Conservation (phyloP, 2,797 vertebrate species). For the Protonibea diacanthus region DNA sequence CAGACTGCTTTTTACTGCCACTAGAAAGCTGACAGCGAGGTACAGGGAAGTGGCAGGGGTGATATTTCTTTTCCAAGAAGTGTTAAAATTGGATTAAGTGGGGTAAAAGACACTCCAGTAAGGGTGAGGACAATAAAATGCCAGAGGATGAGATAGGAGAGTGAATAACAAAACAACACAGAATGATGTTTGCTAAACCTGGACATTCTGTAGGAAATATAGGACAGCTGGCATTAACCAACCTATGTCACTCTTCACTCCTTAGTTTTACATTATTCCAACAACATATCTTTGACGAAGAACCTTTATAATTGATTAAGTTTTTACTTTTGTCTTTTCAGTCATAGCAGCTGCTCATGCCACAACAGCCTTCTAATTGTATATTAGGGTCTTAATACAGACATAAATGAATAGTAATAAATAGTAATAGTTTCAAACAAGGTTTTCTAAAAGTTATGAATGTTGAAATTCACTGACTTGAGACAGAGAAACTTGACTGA, state of each 20-base stretch:
- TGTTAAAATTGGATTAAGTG: slow-evolving; percentile 53
- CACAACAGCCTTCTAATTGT: too few species aligned
- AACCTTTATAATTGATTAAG: not conserved
- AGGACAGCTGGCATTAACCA: not conserved
- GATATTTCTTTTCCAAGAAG: slow-evolving; percentile 53
- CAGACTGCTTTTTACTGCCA: slow-evolving; percentile 29
- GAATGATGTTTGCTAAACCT: not conserved
- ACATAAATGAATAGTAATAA: too few species aligned
- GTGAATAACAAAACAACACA: not conserved
- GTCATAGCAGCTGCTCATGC: too few species aligned
- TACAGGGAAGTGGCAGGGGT: slow-evolving; percentile 31
- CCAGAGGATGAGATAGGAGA: not conserved
- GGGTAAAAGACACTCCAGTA: slow-evolving; percentile 35
- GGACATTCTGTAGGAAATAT: not conserved
- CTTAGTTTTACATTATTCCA: not conserved
- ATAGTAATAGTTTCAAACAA: too few species aligned
- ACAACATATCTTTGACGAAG: not conserved
- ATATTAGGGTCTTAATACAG: too few species aligned
- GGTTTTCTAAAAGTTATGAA: too few species aligned
- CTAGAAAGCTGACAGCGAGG: slow-evolving; percentile 55
- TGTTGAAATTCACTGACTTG: too few species aligned
- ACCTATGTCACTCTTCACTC: not conserved
- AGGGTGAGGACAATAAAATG: slow-evolving; percentile 23
- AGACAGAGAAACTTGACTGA: not conserved
- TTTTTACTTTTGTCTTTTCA: not conserved